Base-by-base conservation (phyloP, 2,888 invertebrate species). In the Mycogona germanica region DNA sequence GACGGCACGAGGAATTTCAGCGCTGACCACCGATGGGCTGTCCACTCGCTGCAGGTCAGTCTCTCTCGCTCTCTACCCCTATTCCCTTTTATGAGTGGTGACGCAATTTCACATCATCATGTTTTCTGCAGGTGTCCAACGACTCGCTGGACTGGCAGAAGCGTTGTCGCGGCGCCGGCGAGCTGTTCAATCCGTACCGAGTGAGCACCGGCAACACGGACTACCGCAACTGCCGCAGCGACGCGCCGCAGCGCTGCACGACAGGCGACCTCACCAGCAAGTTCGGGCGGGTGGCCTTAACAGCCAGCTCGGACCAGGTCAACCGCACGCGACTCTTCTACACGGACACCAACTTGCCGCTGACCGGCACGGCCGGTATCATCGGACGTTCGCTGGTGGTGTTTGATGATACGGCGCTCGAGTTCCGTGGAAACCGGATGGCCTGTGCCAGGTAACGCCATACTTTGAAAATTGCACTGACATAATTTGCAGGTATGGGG, bases 131-230 rank as follows among this genome's bases (percentile, higher is more conserved):
- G 12, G n/a, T 32, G 17, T 25, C 38, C 12, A 38, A 41, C 19
- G 93, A 93, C 70, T 92, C 83, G 70, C 89, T 89, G 68, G 87
- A 88, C 70, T 92, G 91, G 92, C 83, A 84, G 28, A 80, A 76
- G 41, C 73, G 92, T 35, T 91, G 92, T 66, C 70, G 87, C 9
- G 87, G 87, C 60, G 78, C 87, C 0, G 89, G 87, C 4, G 66
- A 65, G 1, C 73, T 80, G n/a, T 86, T 76, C 66, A 86, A 92
- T 71, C 92, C 92, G 0, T 80, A 80, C 62, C 78, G 80, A 61
- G 78, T 81, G 35, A 59, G 61, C 14, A 48, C 61, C 4, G 55
- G 25, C 21, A 40, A 25, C 19, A 46, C 23, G 7, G 32, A 12
- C 19, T 55, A 28, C 30, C 2, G 41, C 9, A 26, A 42, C 17